Conservation (phyloP, 1,140 invertebrate species). For the Sycophaga agraensis region DNA sequence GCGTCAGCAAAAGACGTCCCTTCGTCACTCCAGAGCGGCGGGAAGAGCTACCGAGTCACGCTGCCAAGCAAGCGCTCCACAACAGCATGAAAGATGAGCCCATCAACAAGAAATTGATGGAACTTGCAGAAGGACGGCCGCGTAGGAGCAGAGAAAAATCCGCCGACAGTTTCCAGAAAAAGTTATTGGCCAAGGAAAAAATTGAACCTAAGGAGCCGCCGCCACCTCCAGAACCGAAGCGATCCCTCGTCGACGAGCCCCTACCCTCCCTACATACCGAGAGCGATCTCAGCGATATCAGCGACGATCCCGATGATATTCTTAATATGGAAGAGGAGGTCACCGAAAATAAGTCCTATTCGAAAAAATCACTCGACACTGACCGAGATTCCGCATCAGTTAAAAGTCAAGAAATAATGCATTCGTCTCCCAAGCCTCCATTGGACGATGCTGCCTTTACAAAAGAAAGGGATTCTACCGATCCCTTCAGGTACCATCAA, state of each 20-base stretch:
- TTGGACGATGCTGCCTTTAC: conserved; percentile 36
- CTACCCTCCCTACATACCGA: conserved; percentile 62
- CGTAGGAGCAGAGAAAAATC: conserved; percentile 50
- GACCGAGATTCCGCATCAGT: conserved; percentile 32
- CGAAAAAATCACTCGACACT: conserved; percentile 29
- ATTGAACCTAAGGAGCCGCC: conserved; percentile 48
- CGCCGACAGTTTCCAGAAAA: conserved; percentile 47
- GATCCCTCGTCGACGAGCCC: conserved; percentile 55
- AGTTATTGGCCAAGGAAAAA: conserved; percentile 46
- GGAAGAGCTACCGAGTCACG: conserved; percentile 45
- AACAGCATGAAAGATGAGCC: conserved; percentile 56
- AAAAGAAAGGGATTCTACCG: conserved; percentile 40
- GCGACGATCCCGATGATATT: conserved; percentile 84
- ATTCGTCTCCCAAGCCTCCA: conserved; percentile 33
- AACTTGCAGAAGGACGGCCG: conserved; percentile 51
- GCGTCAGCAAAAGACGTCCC: conserved; percentile 39
- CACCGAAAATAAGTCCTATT: conserved; percentile 27
- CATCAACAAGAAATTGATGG: conserved; percentile 57
- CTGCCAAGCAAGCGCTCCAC: conserved; percentile 50
- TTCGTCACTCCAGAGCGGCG: conserved; percentile 47
- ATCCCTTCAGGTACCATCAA: conserved; percentile 33
- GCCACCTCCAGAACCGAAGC: conserved; percentile 55
- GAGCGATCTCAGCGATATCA: conserved; percentile 82
- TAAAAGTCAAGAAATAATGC: conserved; percentile 38
- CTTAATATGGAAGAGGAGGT: conserved; percentile 72